Conservation (phyloP, 2,113 vertebrate species). For the Stegastes partitus region DNA sequence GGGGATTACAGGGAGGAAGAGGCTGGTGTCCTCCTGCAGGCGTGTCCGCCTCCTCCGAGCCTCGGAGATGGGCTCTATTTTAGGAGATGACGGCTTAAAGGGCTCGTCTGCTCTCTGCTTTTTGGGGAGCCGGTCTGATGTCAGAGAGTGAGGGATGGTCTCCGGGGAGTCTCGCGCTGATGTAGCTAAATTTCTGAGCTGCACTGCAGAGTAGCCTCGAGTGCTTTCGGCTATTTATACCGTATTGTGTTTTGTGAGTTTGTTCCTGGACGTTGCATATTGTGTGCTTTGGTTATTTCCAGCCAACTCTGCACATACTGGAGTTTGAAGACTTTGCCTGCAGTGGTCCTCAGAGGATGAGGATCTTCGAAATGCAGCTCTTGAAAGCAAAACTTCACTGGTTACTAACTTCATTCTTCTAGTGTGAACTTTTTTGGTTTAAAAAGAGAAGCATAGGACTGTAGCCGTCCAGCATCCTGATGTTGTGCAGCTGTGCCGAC, state of each 20-base stretch:
- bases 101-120: slow-evolving; percentile 32
- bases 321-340: neutral
- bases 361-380: no score
- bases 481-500: no score
- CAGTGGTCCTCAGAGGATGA: neutral
- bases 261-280: neutral
- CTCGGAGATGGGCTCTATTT: slow-evolving; percentile 66
- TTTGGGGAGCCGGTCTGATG: neutral
- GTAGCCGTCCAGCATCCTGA: no score
- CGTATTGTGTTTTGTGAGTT: slow-evolving; percentile 3
- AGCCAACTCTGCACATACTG: neutral
- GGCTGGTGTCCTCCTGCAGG: slow-evolving; percentile 39
- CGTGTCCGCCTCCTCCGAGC: slow-evolving; percentile 41
- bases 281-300: neutral
- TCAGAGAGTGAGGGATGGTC: neutral
- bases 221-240: slow-evolving; percentile 16
- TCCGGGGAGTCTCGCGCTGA: slow-evolving; percentile 29
- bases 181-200: slow-evolving; percentile 24
- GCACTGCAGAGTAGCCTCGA: neutral
- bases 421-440: no score
- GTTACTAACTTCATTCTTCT: no score
- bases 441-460: no score
- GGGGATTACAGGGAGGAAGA: slow-evolving; percentile 25
- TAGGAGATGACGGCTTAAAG: slow-evolving; percentile 57
- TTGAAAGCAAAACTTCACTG: no score